Base-by-base conservation (phyloP, 1,140 invertebrate species). In the Meloidogyne hapla region DNA sequence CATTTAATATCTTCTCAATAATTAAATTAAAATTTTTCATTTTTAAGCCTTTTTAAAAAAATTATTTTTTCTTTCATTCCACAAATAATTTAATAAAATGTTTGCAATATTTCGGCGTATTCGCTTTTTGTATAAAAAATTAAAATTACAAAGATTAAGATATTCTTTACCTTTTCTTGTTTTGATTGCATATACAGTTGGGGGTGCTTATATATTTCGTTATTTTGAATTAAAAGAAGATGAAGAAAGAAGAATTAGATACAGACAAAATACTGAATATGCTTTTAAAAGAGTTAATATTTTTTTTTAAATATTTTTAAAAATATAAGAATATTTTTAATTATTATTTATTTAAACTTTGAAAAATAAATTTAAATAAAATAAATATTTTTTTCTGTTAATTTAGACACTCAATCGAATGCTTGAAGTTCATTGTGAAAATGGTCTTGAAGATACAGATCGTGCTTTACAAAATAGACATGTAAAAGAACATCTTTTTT, bases 401-500 rank as follows among this genome's bases (percentile, higher is more conserved):
- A 18, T 48, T 48, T 48, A 74, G 66, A 45, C 64, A 40, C 28
- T 69, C 25, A 42, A 33, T n/a, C 74, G 82, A 33, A 83, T 83
- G 84, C 25, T 77, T 38, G 81, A 85, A 61, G 75, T 83, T 40
- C 84, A 68, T 38, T 83, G 82, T 62, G 68, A 81, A 28, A 42
- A 82, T n/a, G 62, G 65, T 3, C n/a, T 69, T n/a, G 9, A 65
- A 21, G 28, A 64, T 10, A 40, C 42, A 4, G 68, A 74, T 26
- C 56, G 42, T 33, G 62, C 66, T 33, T 25, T 84, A 64, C 78
- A 85, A 68, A 61, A 76, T 21, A 76, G 79, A 33, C 80, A 86
- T 72, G 83, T 85, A 9, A 83, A 82, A 68, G 84, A 86, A 38
- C 83, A 84, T n/a, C 48, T 85, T 0, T 75, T 77, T 33, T 85